Percentiles rank a stretch among this genome's conserved stretches.
Conservation (phyloP, 2,113 vertebrate genomes). For the Carassius gibelio region DNA sequence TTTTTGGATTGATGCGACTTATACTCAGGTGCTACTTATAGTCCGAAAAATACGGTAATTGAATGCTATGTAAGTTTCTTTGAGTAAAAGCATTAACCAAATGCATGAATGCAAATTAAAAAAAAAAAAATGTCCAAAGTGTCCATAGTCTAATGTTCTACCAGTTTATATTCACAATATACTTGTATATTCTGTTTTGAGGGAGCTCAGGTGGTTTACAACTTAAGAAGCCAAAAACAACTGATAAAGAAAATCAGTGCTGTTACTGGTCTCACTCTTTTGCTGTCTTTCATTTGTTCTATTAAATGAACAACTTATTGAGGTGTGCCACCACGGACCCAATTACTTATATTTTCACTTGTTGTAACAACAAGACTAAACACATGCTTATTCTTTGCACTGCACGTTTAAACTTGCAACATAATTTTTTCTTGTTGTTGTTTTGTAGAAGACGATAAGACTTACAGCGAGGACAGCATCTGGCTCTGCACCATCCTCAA, state of each 20-base stretch:
- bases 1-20: too few relatives aligned
- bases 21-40: too few relatives aligned
- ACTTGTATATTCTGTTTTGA: neutral
- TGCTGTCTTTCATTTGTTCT: neutral
- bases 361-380: neutral
- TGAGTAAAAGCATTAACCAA: too few relatives aligned
- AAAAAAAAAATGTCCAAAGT: neutral
- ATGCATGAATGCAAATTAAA: too few relatives aligned
- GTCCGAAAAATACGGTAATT: too few relatives aligned
- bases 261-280: neutral
- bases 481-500: conserved; percentile 69
- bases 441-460: neutral
- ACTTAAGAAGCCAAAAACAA: neutral
- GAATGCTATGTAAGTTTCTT: too few relatives aligned
- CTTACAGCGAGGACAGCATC: conserved; percentile 65
- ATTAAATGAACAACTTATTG: neutral
- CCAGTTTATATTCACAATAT: neutral
- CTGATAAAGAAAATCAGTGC: neutral
- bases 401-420: neutral
- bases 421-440: neutral
- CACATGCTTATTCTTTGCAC: neutral
- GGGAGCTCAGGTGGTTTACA: neutral
- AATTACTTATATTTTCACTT: neutral
- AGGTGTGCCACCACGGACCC: neutral
- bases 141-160: neutral